Evolutionary conservation across 2,888 invertebrate genomes (phyloP).

Genomic region (Serrognathus titanus): DNA sequence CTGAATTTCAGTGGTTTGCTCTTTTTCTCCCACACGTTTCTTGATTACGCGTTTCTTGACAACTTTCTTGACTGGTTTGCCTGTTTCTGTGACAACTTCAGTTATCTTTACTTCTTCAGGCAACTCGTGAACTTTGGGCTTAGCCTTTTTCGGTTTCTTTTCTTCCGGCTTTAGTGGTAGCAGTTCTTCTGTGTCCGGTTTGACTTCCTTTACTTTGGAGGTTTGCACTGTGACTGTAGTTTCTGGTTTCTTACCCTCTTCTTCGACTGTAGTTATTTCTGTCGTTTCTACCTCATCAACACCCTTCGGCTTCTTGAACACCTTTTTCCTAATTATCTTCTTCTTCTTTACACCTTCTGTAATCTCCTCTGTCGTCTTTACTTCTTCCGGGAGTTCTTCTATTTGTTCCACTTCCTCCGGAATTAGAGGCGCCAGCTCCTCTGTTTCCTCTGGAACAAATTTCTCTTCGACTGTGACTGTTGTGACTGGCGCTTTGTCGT

Average conservation of each 20-base stretch:
- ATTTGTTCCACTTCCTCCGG: conserved; percentile 15
- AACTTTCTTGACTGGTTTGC: conserved; percentile 33
- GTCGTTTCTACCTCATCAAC: conserved; percentile 31
- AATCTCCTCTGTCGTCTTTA: conserved; percentile 35
- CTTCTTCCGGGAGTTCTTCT: conserved; percentile 34
- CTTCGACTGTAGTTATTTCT: conserved; percentile 35
- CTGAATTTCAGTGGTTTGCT: conserved; percentile 45
- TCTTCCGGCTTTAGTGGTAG: conserved; percentile 26
- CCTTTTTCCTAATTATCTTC: conserved; percentile 34
- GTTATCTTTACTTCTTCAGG: conserved; percentile 21
- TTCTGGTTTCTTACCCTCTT: conserved; percentile 37
- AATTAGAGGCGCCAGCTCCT: conserved; percentile 4
- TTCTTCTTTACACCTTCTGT: conserved; percentile 26
- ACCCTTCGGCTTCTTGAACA: conserved; percentile 37
- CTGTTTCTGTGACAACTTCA: conserved; percentile 20
- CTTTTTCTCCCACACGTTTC: conserved; percentile 35
- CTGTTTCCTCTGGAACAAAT: conserved; percentile 31
- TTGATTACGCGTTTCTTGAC: conserved; percentile 39
- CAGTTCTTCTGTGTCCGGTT: conserved; percentile 11
- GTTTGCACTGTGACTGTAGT: conserved; percentile 16
- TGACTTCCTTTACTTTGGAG: conserved; percentile 33
- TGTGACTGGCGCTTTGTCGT: conserved; percentile 47
- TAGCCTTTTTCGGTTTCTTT: conserved; percentile 13
- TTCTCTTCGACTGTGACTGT: conserved; percentile 45
- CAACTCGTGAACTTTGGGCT: conserved; percentile 15